Evolutionary conservation across 2,797 vertebrate genomes (phyloP).

Genomic region (Falco berigora): DNA sequence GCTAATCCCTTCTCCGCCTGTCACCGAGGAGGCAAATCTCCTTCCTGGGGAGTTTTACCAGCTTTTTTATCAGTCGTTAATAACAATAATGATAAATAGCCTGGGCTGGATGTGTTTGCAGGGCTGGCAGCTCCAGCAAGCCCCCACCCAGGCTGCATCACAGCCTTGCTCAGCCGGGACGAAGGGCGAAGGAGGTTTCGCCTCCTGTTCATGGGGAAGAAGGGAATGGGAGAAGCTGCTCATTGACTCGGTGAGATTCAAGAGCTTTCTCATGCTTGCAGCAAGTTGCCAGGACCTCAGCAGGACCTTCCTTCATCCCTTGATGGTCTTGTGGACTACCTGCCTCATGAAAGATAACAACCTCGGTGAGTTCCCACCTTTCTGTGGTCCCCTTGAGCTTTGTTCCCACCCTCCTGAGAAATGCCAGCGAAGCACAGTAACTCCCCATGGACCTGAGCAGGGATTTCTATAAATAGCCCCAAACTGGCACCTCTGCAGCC

Average conservation of each 20-base stretch:
- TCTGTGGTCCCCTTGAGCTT: rapidly evolving
- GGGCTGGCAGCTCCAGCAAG: not conserved
- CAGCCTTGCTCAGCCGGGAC: not conserved
- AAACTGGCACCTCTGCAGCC: not conserved
- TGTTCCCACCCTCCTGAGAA: not conserved
- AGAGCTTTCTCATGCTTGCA: not conserved
- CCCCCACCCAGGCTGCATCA: not conserved
- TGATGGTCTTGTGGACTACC: not conserved
- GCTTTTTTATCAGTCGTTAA: not conserved
- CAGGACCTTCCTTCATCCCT: not conserved
- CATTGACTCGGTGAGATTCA: not conserved
- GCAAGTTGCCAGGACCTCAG: not conserved
- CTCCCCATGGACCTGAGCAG: not conserved
- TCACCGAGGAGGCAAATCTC: not conserved
- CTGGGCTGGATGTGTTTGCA: not conserved
- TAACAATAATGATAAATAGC: not conserved
- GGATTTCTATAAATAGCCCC: not conserved
- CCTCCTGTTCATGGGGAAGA: rapidly evolving
- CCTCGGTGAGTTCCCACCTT: rapidly evolving
- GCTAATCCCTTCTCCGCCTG: not conserved
- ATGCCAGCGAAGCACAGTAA: rapidly evolving
- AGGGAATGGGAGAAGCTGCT: not conserved
- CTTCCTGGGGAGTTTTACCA: not conserved
- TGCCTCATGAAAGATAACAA: rapidly evolving
- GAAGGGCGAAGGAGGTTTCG: not conserved